Conservation (phyloP, 2,888 invertebrate species). For the Stegophylla sp. region DNA sequence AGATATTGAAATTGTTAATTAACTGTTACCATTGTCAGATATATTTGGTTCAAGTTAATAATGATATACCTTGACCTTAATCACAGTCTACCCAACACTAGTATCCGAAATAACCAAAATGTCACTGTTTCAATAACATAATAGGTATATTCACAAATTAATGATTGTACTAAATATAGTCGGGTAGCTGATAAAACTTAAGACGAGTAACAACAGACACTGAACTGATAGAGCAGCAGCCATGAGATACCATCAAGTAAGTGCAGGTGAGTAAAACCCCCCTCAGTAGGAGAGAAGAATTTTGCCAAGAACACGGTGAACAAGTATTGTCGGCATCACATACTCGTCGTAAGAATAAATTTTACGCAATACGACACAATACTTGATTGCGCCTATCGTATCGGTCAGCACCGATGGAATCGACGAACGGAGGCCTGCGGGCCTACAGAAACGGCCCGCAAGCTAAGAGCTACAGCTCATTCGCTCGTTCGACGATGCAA, state of each 20-base stretch:
- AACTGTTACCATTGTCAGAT: not conserved
- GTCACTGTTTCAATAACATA: not conserved
- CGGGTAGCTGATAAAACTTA: no score
- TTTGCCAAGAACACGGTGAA: not conserved
- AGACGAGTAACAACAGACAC: no score
- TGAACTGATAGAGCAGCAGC: no score
- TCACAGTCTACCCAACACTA: not conserved
- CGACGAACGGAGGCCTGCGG: no score
- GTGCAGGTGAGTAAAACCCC: no score
- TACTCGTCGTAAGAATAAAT: constrained; percentile 41
- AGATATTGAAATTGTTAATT: not conserved
- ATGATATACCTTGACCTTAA: constrained; percentile 19
- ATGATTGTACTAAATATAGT: not conserved
- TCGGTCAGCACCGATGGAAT: not conserved
- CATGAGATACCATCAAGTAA: no score
- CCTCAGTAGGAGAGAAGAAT: no score
- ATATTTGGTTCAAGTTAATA: constrained; percentile 7
- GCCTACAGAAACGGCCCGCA: no score
- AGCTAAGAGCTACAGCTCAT: no score
- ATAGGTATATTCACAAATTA: not conserved
- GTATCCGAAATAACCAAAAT: not conserved
- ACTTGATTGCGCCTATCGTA: constrained; percentile 41
- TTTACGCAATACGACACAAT: constrained; percentile 55
- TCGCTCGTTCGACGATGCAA: no score
- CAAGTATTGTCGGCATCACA: constrained; percentile 54